phyloP scores from a whole-genome alignment of 2,797 vertebrate species.

The Parauchenoglanis punctatus region DNA sequence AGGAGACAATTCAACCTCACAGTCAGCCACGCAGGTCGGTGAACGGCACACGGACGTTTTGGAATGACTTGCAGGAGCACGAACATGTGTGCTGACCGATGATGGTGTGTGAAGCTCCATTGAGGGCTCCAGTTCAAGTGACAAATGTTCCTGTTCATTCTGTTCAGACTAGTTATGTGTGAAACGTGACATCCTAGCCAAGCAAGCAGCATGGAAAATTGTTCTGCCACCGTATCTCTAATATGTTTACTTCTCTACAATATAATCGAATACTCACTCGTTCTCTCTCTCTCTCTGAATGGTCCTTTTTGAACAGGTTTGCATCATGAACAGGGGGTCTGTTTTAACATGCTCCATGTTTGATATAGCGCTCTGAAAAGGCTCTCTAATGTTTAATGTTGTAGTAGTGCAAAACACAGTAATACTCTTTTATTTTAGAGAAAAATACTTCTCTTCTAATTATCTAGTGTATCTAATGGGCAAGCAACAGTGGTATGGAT shows the following conservation, averaged over 20 bases:
- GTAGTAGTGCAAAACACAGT: background rate
- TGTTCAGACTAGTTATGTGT: constrained; percentile 25
- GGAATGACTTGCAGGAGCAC: constrained; percentile 22
- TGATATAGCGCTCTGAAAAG: background rate
- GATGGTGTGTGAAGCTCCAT: constrained; percentile 33
- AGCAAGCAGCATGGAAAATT: constrained; percentile 13
- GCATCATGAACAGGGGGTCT: background rate
- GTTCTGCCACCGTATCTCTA: constrained; percentile 23
- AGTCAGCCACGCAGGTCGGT: constrained; percentile 19
- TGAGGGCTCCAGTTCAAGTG: constrained; percentile 34
- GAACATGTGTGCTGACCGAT: constrained; percentile 33
- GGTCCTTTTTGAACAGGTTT: background rate
- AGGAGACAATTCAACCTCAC: constrained; percentile 59
- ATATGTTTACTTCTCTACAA: constrained; percentile 31
- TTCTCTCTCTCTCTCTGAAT: background rate
- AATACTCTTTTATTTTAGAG: background rate
- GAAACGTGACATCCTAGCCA: constrained; percentile 12
- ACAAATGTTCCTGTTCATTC: constrained; percentile 46
- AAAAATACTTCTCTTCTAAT: background rate
- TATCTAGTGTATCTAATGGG: background rate
- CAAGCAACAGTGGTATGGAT: background rate
- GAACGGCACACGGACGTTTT: background rate
- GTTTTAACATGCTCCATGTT: background rate
- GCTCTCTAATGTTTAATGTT: background rate
- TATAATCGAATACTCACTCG: constrained; percentile 2